Base-by-base conservation (phyloP, 2,113 vertebrate genomes). In the Ondatra zibethicus region DNA sequence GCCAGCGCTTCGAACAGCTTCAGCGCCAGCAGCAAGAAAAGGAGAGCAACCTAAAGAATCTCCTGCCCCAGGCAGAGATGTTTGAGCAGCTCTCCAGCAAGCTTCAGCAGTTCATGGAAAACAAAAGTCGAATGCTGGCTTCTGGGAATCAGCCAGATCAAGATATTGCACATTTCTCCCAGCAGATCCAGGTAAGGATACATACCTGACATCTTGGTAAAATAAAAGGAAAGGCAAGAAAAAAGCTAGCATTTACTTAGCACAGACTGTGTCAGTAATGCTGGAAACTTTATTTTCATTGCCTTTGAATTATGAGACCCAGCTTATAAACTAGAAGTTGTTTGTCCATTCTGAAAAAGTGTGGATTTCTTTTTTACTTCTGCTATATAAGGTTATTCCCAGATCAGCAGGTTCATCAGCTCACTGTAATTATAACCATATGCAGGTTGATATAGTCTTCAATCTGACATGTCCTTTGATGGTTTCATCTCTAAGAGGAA, bases 21-120 rank as follows among this genome's bases (percentile, higher is more conserved):
- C 99, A 99, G 97, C 97, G 96, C 92, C 98, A 95, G 96, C 99
- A 99, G 96, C 98, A 96, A 12, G 98, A 99, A 93, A 97, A 98
- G 91, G 99, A 99, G 92, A 98, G 98, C 0, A 96, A 98, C 36
- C 98, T 99, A 21, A 99, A 99, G 89, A 98, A 95, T 1, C 98
- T 99, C 36, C 97, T 99, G 1, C 99, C 99, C 21, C 98, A 99
- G 91, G 98, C 99, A 17, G 99, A 99, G 98, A 99, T 98, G 98
- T 99, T 99, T 1, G 99, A 99, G 98, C 99, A 99, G 66, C 99
- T 99, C 29, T 98, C 96, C 0, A 96, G 98, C 45, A 99, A 99
- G 97, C 97, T 99, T 77, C 98, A 98, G 94, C 98, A 98, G 93
- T 99, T 99, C 97, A 98, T 98, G 1, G 99, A 99, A 98, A 99